Percentiles rank a stretch among this genome's conserved stretches.
phyloP scores from a whole-genome alignment of 2,797 vertebrate genomes.

The Taeniopygia guttata region DNA sequence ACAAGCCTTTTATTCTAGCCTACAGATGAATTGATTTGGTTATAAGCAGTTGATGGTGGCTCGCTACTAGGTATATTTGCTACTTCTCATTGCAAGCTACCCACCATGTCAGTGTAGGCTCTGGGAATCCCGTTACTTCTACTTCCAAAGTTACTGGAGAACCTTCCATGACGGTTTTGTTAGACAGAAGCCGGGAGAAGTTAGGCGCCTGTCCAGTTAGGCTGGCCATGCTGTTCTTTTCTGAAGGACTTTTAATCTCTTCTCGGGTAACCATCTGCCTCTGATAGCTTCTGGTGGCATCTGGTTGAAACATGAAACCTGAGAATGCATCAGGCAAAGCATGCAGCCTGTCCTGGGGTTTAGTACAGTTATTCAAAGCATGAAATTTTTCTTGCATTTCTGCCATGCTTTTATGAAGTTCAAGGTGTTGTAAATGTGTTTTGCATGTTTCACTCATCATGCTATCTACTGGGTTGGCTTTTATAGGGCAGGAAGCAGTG shows the following conservation, averaged over 20 bases:
- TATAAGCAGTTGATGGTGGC: background rate
- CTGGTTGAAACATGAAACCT: slow-evolving; percentile 74
- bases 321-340: slow-evolving; percentile 78
- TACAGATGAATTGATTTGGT: slow-evolving; percentile 18
- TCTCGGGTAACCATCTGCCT: slow-evolving; percentile 80
- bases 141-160: slow-evolving; percentile 94
- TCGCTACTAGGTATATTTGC: slow-evolving; percentile 23
- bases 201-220: slow-evolving; percentile 79
- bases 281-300: slow-evolving; percentile 78
- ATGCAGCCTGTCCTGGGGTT: slow-evolving; percentile 82
- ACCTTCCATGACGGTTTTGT: slow-evolving; percentile 87
- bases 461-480: slow-evolving; percentile 58
- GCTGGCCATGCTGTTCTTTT: slow-evolving; percentile 78
- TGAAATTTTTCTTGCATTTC: slow-evolving; percentile 81
- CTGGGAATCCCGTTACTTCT: slow-evolving; percentile 89
- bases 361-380: slow-evolving; percentile 75
- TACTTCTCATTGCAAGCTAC: slow-evolving; percentile 88
- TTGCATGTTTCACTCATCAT: slow-evolving; percentile 70
- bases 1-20: slow-evolving; percentile 9
- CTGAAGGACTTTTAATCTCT: slow-evolving; percentile 83
- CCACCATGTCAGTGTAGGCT: slow-evolving; percentile 94
- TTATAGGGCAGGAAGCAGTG: slow-evolving; percentile 65
- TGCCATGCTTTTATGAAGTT: slow-evolving; percentile 68
- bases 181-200: slow-evolving; percentile 88
- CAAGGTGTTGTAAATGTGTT: slow-evolving; percentile 66